Conservation (phyloP, 2,888 invertebrate genomes). For the Patella depressa region DNA sequence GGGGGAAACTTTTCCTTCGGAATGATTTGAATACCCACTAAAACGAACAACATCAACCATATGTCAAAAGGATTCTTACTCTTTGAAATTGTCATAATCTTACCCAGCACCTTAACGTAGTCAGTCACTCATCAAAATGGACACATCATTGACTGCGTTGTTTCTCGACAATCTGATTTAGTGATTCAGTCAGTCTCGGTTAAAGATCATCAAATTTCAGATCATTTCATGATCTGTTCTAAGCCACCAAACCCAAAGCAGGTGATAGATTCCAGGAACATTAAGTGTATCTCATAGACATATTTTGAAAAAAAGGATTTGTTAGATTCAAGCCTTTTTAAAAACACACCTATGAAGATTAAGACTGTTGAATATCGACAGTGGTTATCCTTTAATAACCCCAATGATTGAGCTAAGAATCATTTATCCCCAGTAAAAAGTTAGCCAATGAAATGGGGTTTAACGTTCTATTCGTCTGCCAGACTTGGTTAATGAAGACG, state of each 20-base stretch:
- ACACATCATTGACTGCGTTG: background rate
- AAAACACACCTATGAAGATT: background rate
- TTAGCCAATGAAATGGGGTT: no score
- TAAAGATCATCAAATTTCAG: constrained; percentile 6
- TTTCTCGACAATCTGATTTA: background rate
- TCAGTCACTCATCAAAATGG: background rate
- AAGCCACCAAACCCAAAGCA: background rate
- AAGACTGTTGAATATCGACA: no score
- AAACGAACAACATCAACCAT: background rate
- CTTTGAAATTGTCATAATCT: background rate
- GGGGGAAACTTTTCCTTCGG: no score
- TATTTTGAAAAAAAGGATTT: background rate
- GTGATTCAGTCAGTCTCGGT: background rate
- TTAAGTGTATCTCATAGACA: background rate
- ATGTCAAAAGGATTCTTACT: background rate
- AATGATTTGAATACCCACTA: background rate
- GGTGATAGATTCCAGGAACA: constrained; percentile 3
- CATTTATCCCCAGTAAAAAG: no score
- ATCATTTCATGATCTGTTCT: background rate
- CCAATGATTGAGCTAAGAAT: no score
- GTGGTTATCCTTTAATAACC: no score
- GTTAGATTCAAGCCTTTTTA: background rate
- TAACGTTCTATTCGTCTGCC: no score
- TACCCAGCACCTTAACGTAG: background rate
- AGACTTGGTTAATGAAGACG: no score